These are phyloP conservation scores for Tridacna crocea DNA, from an alignment of 2,888 invertebrate species.

Conservation along the genomic window DNA sequence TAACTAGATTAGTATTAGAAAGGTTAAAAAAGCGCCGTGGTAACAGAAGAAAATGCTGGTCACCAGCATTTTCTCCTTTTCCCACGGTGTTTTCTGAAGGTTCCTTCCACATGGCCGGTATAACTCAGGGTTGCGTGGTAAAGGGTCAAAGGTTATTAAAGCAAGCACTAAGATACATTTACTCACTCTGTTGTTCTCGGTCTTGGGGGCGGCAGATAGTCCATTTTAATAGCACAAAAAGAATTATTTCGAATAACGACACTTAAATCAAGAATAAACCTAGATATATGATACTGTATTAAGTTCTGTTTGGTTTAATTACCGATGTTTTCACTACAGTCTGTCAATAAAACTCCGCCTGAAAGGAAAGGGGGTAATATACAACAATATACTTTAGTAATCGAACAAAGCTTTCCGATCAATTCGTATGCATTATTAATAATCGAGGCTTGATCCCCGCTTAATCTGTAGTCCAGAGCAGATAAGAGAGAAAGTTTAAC, in stretches of 20 bases:
- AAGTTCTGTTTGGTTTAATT: too few species aligned
- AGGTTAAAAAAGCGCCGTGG: too few species aligned
- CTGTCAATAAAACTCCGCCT: not conserved
- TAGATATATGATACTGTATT: too few species aligned
- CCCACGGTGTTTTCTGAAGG: not conserved
- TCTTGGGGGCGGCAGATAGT: slow-evolving; percentile 34
- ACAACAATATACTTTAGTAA: slow-evolving; percentile 11
- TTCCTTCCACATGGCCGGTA: not conserved
- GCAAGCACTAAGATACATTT: too few species aligned
- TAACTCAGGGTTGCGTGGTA: not conserved
- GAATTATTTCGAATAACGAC: not conserved
- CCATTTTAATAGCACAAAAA: slow-evolving; percentile 30
- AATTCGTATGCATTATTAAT: slow-evolving; percentile 27
- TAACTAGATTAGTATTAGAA: too few species aligned
- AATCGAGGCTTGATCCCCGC: slow-evolving; percentile 12
- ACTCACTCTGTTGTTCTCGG: slow-evolving; percentile 54
- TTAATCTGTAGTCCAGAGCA: slow-evolving; percentile 10
- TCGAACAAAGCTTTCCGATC: slow-evolving; percentile 9
- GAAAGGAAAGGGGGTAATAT: not conserved
- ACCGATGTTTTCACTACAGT: not conserved
- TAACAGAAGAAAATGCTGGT: not conserved
- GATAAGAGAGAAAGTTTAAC: slow-evolving; percentile 25
- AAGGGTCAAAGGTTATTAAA: not conserved
- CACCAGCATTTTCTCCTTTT: not conserved
- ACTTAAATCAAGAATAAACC: not conserved